Base-by-base conservation (phyloP, 2,888 invertebrate species). In the Aelia acuminata region DNA sequence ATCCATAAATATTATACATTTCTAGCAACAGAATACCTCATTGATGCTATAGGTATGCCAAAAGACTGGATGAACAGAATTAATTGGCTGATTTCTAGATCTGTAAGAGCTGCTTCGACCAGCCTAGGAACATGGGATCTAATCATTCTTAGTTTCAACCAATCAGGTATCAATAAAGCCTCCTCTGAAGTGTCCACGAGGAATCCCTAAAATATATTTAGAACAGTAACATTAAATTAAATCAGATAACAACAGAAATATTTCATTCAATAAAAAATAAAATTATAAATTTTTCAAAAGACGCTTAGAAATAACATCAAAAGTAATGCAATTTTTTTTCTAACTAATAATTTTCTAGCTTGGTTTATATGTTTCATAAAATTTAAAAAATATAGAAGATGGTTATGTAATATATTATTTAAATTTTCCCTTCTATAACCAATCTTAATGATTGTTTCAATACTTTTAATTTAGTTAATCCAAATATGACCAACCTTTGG, bases 31-130 rank as follows among this genome's bases (percentile, higher is more conserved):
- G 10, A 87, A 91, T 92, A 95, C 93, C 96, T 97, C 95, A 98
- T 97, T 0, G 97, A 96, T 87, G 94, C 94, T 0, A 98, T 96
- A 0, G 98, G 98, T 91, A 98, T 97, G 43, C 98, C 99, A 92
- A 98, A 99, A 26, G 98, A 98, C 93, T 98, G 98, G 88, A 98
- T 97, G 92, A 98, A 98, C 18, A 98, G 93, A 15, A 98, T 96
- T 87, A 98, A 94, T 92, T 98, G 98, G 88, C 96, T 95, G 0
- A 98, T 96, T 87, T 98, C 97, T 89, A 98, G 93, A 91, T 97
- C 97, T 87, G 96, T 94, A 49, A 98, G 94, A 0, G 98, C 98
- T 0, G 97, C 97, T 91, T 97, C 96, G 49, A 98, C 96, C 47
- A 99, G 93, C 84, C 96, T 93, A 3, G 96, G 94, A 5, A 97